Evolutionary conservation across 2,888 invertebrate species (phyloP).

Genomic region (Athetis lepigone): DNA sequence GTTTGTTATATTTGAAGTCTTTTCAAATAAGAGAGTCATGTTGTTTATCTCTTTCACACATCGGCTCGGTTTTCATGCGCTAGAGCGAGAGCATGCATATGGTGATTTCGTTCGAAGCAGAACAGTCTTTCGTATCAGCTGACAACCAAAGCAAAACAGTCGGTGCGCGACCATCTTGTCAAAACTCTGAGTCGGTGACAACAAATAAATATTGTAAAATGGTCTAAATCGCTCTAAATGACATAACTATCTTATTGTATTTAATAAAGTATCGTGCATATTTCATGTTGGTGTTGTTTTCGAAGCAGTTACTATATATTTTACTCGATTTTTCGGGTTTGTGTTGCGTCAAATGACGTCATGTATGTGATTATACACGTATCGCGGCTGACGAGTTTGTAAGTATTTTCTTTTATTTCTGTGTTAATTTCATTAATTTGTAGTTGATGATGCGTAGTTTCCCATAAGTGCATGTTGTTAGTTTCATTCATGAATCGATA

Average conservation of each 20-base stretch:
- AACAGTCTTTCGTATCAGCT: conserved; percentile 89
- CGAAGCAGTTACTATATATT: conserved; percentile 83
- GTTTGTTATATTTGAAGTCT: conserved; percentile 81
- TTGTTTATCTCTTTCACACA: conserved; percentile 72
- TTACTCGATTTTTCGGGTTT: conserved; percentile 89
- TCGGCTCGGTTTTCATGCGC: conserved; percentile 12
- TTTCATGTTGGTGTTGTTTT: conserved; percentile 84
- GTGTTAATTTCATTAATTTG: conserved; percentile 81
- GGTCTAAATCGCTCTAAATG: conserved; percentile 87
- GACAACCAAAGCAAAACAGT: conserved; percentile 91
- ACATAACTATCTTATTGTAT: conserved; percentile 84
- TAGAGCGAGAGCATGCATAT: conserved; percentile 70
- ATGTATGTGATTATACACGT: conserved; percentile 91
- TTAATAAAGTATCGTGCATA: conserved; percentile 85
- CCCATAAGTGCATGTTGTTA: conserved; percentile 69
- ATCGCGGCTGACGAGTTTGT: conserved; percentile 89
- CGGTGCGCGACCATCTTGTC: conserved; percentile 91
- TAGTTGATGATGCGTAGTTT: conserved; percentile 72
- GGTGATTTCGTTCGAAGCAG: conserved; percentile 75
- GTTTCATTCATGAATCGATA: conserved; percentile 87
- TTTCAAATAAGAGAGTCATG: conserved; percentile 74
- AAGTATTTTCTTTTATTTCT: conserved; percentile 89
- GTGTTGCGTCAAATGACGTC: conserved; percentile 91
- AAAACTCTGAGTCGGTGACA: conserved; percentile 89
- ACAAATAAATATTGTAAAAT: conserved; percentile 90